These are phyloP conservation scores for Oryctolagus cuniculus DNA, from an alignment of 2,113 vertebrate genomes.

Conservation along the genomic window DNA sequence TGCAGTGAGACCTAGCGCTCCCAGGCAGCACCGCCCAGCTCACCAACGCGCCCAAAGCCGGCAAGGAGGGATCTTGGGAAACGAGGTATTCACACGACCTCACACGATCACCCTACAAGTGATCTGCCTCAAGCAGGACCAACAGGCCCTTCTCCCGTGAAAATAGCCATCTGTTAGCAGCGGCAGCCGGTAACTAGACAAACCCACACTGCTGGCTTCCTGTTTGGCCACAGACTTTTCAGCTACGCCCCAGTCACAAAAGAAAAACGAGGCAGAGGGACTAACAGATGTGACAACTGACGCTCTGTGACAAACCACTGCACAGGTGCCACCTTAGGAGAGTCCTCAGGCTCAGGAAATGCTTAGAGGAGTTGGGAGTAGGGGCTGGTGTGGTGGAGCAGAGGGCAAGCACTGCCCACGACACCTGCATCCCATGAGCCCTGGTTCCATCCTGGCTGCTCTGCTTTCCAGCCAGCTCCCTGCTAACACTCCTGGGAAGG, in stretches of 20 bases:
- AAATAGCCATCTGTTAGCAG: background rate
- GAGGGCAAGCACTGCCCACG: too few species aligned
- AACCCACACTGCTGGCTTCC: background rate
- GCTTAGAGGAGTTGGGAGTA: too few species aligned
- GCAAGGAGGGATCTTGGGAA: background rate
- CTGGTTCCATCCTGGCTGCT: too few species aligned
- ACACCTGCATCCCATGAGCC: too few species aligned
- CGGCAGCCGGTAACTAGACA: background rate
- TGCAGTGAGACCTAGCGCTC: too few species aligned
- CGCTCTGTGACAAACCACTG: background rate
- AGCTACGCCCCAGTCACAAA: background rate
- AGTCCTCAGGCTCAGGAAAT: too few species aligned
- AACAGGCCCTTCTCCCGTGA: background rate
- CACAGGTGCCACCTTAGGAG: too few species aligned
- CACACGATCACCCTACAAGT: too few species aligned
- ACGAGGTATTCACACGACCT: background rate
- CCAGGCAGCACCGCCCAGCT: too few species aligned
- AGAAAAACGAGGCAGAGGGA: background rate
- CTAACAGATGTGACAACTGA: background rate
- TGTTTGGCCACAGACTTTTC: background rate
- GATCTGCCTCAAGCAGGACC: background rate
- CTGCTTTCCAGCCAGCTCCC: too few species aligned
- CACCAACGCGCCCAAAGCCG: background rate
- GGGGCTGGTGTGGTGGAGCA: too few species aligned
- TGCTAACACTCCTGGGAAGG: too few species aligned